Evolutionary conservation across 2,797 vertebrate genomes (phyloP), one percentile per base, ranked within the genome.

Genomic region (Trachurus trachurus): DNA sequence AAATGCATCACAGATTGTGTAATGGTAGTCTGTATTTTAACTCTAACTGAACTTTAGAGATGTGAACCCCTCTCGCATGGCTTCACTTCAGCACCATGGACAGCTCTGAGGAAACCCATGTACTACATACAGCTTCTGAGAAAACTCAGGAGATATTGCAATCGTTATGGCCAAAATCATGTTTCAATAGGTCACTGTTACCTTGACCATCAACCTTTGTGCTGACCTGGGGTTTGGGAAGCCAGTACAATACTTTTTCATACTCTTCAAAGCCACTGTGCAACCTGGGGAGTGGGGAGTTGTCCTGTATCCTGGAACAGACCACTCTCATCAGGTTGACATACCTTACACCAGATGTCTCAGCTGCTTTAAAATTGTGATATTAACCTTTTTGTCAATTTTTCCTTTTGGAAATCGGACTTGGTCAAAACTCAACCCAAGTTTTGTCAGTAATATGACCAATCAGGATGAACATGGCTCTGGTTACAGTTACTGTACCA

Each of bases 81-180:
- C 50, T 53, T 5, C 6, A 11, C 19, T 37, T 11, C 17, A 53
- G 83, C 29, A 71, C 86, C 75, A 69, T 3, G 83, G 83, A 83
- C 75, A 85, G 80, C 72, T 79, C 80, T 69, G 4, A 0, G 8
- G 37, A 0, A 15, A n/a, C 1, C 9, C 31, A 34, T 26, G 26
- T 26, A 3, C 26, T 26, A n/a, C n/a, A n/a, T n/a, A n/a, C 37
- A 34, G n/a, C 15, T 69, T 7, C 31, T 42, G 13, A 53, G 19
- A 10, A 1, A 15, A 0, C 50, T 34, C 31, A 34, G 31, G 5
- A 42, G 40, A 42, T 15, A 13, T 10, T 3, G 12, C 12, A 11
- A 15, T 15, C 42, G 16, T n/a, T 15, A 45, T 15, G 13, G 5
- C 42, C 37, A 39, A 39, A 39, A 39, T 10, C 37, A 39, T 10